Evolutionary conservation across 2,888 invertebrate species (phyloP), one percentile per base, ranked within the genome.

Genomic region (Pedicia rivosa): DNA sequence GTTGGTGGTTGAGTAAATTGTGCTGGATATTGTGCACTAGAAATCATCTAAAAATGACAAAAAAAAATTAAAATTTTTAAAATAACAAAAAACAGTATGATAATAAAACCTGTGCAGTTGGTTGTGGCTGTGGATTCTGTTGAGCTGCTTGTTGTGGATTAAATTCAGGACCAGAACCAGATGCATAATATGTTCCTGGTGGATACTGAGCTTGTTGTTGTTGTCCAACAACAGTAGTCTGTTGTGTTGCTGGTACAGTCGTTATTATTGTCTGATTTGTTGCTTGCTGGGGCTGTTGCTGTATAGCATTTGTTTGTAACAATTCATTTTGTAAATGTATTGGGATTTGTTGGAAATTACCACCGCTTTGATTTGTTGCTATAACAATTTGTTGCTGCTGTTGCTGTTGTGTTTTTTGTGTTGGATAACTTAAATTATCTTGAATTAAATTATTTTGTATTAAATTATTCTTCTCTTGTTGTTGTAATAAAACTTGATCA

Each of bases 1-100:
- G 43, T 43, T 45, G 36, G 47, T 42, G 44, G 47, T 42, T 45
- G 50, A 40, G 37, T 27, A 35, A 42, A 33, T 19, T 43, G 43
- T 34, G 43, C 40, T 37, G 41, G 45, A 15, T 47, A 41, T 37
- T 46, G 42, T 12, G 44, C n/a, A n/a, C n/a, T n/a, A n/a, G n/a
- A n/a, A n/a, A n/a, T n/a, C n/a, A n/a, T n/a, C n/a, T n/a, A n/a
- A n/a, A n/a, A n/a, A n/a, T n/a, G n/a, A n/a, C n/a, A n/a, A n/a
- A n/a, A n/a, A n/a, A n/a, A n/a, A n/a, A n/a, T n/a, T n/a, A n/a
- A n/a, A n/a, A n/a, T n/a, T n/a, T n/a, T n/a, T n/a, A n/a, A n/a
- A n/a, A n/a, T n/a, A n/a, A n/a, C n/a, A n/a, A n/a, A n/a, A n/a
- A n/a, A n/a, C n/a, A n/a, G n/a, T n/a, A n/a, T n/a, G n/a, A n/a